These are phyloP conservation scores for Planiliza haematocheilus DNA, from an alignment of 2,113 vertebrate genomes.

Conservation along the genomic window DNA sequence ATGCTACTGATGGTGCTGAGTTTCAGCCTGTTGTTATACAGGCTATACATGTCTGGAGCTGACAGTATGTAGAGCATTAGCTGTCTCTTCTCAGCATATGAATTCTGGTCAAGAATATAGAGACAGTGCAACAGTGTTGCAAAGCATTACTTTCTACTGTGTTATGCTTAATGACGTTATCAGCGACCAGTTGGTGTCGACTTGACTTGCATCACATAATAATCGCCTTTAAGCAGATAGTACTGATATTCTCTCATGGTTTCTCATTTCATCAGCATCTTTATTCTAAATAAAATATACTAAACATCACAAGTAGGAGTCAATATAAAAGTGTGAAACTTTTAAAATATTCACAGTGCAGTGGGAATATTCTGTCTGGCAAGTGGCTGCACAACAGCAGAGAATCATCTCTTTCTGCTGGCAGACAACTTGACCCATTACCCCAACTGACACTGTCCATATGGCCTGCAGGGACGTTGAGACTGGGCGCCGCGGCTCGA, in stretches of 20 bases:
- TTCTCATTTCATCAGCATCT: neutral
- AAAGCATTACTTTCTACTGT: too few relatives aligned
- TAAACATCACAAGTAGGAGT: neutral
- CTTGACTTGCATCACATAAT: too few relatives aligned
- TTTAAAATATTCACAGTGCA: neutral
- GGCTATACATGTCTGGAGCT: too few relatives aligned
- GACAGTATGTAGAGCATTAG: too few relatives aligned
- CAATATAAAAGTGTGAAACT: neutral
- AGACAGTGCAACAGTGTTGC: too few relatives aligned
- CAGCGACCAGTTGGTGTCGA: too few relatives aligned
- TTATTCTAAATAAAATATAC: neutral
- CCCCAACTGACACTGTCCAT: conserved; percentile 47
- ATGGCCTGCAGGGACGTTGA: conserved; percentile 28
- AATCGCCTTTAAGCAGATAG: too few relatives aligned
- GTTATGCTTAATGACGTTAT: too few relatives aligned
- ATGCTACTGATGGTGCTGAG: too few relatives aligned
- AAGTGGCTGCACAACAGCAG: neutral
- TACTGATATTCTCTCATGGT: neutral
- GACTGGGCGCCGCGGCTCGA: neutral
- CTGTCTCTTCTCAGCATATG: too few relatives aligned
- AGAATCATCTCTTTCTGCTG: neutral
- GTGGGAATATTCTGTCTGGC: neutral
- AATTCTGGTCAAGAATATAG: too few relatives aligned
- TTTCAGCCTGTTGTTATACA: too few relatives aligned
- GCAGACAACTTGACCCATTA: conserved; percentile 35